phyloP scores from a whole-genome alignment of 2,797 vertebrate species.

The Brotogeris chrysoptera region DNA sequence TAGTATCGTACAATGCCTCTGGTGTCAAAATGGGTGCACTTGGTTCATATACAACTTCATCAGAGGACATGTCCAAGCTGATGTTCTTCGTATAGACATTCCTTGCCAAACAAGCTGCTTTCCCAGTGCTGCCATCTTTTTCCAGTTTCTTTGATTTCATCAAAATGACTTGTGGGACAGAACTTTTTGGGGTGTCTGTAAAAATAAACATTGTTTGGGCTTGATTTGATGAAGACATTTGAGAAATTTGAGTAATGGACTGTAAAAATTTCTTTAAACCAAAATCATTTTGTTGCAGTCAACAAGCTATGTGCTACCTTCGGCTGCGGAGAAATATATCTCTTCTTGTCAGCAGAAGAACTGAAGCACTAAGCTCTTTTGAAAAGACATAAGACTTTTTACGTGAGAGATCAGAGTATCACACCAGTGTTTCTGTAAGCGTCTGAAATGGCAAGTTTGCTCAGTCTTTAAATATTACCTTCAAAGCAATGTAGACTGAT shows the following conservation, averaged over 20 bases:
- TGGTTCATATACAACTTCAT: neutral
- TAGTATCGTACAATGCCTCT: neutral
- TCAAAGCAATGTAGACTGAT: neutral
- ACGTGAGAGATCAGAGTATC: neutral
- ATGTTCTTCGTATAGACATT: neutral
- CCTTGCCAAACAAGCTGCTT: conserved; percentile 38
- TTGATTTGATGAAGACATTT: neutral
- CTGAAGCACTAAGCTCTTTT: neutral
- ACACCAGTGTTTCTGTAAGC: neutral
- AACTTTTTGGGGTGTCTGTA: neutral
- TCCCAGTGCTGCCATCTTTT: neutral
- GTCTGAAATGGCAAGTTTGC: neutral
- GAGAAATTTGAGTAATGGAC: neutral
- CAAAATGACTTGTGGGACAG: neutral
- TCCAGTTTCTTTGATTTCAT: neutral
- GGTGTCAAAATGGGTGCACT: neutral
- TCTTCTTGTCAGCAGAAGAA: neutral
- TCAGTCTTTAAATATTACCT: neutral
- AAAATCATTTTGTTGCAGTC: neutral
- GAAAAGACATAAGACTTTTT: neutral
- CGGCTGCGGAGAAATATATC: neutral
- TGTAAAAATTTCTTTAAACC: neutral
- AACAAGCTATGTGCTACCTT: neutral
- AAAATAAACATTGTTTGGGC: neutral
- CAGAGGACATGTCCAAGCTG: neutral